Evolutionary conservation across 2,888 invertebrate genomes (phyloP).

Genomic region (Coronaproctus castanopsis): DNA sequence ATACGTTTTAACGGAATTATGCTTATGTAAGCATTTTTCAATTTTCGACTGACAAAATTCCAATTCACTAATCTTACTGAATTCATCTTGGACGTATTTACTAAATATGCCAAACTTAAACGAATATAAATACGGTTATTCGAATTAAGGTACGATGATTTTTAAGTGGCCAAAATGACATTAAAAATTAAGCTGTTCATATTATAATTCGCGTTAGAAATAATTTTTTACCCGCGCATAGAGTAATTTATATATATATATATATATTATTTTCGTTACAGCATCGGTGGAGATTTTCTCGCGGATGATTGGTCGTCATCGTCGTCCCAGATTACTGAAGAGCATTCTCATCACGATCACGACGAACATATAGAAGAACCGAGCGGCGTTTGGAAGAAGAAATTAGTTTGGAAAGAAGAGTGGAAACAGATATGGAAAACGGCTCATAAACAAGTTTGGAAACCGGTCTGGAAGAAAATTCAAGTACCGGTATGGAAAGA

Average conservation of each 20-base stretch:
- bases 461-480: constrained; percentile 51
- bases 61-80: no score
- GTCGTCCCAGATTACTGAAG: constrained; percentile 5
- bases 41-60: no score
- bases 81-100: no score
- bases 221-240: not conserved
- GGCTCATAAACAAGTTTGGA: constrained; percentile 50
- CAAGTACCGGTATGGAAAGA: constrained; percentile 36
- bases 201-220: not conserved
- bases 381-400: constrained; percentile 39
- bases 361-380: constrained; percentile 14
- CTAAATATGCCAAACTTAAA: no score
- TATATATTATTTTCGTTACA: constrained; percentile 1
- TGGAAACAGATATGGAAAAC: constrained; percentile 47
- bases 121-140: no score
- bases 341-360: constrained; percentile 6
- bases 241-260: not conserved
- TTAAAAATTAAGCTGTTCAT: not conserved
- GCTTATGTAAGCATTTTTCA: no score
- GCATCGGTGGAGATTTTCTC: constrained; percentile 12
- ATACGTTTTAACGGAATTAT: no score
- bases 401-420: constrained; percentile 62
- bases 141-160: no score
- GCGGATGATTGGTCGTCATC: constrained; percentile 7
- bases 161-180: no score